Base-by-base conservation (phyloP, 2,113 vertebrate genomes). In the Ancistrus triradiatus region DNA sequence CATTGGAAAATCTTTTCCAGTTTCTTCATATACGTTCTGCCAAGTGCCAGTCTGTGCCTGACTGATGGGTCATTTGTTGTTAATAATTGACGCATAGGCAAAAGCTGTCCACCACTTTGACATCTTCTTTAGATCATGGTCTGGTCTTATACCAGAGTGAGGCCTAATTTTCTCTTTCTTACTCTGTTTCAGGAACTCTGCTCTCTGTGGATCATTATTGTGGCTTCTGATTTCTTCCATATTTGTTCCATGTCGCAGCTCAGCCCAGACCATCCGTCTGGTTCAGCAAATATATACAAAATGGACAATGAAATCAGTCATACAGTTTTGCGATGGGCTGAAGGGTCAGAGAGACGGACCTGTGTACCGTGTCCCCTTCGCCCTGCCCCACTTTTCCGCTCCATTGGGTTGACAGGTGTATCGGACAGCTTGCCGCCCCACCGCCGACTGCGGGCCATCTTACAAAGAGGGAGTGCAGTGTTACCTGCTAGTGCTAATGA, bases 361-460 rank as follows among this genome's bases (percentile, higher is more conserved):
- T 31, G 27, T 37, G 33, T 24, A 4, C 17, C 42, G 3, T 38
- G 56, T 21, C 4, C 15, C 27, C 82, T 81, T 10, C 40, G n/a
- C 8, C 78, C 79, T n/a, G 73, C 78, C 19, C 76, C 56, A 0
- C 59, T 85, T 37, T 82, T 84, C 56, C 73, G 63, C 5, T 73
- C 74, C 18, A 49, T 83, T 0, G 75, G 79, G 13, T 59, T n/a
- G 0, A 33, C 66, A 5, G 77, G 70, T 13, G 31, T 52, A 6
- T 70, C 73, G 10, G 68, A 68, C 56, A 42, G 60, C 35, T 51
- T 80, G 8, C 76, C 76, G 1, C 82, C 77, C 2, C 81, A 84
- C 61, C 21, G 70, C 46, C 77, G 65, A 37, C 77, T 85, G 21
- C 65, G 73, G 33, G 75, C 78, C 6, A 15, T 79, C 11, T 72